A percentile compares a stretch with the other conserved stretches of the same genome.
phyloP scores from a whole-genome alignment of 2,113 vertebrate genomes.

The Malurus melanocephalus region DNA sequence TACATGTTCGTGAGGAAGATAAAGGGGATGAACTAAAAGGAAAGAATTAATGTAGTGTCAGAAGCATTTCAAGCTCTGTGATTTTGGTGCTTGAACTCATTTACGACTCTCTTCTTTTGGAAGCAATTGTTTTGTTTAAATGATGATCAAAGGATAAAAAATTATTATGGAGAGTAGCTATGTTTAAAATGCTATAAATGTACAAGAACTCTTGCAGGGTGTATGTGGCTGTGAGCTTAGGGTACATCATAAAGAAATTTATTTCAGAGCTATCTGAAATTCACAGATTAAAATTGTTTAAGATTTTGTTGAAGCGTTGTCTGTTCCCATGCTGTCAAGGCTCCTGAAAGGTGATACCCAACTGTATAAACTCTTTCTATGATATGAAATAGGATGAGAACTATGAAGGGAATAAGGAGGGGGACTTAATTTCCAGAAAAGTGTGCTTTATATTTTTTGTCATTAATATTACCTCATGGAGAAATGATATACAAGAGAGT shows the following conservation, averaged over 20 bases:
- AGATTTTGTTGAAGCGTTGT: background rate
- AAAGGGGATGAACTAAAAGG: background rate
- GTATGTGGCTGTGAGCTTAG: background rate
- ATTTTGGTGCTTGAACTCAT: background rate
- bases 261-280: background rate
- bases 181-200: background rate
- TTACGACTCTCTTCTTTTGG: background rate
- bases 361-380: background rate
- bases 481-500: background rate
- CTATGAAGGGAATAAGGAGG: background rate
- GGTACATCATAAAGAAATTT: background rate
- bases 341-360: background rate
- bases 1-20: background rate
- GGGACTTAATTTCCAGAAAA: background rate
- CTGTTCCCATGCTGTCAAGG: rapidly evolving
- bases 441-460: background rate
- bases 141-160: background rate
- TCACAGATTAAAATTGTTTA: background rate
- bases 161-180: background rate
- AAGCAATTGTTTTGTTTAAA: background rate
- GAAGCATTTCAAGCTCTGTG: background rate
- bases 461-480: background rate
- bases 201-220: background rate
- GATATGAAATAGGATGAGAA: background rate
- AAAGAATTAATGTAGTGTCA: background rate